phyloP scores from a whole-genome alignment of 2,888 invertebrate genomes.

The Epirrhoe tristata region DNA sequence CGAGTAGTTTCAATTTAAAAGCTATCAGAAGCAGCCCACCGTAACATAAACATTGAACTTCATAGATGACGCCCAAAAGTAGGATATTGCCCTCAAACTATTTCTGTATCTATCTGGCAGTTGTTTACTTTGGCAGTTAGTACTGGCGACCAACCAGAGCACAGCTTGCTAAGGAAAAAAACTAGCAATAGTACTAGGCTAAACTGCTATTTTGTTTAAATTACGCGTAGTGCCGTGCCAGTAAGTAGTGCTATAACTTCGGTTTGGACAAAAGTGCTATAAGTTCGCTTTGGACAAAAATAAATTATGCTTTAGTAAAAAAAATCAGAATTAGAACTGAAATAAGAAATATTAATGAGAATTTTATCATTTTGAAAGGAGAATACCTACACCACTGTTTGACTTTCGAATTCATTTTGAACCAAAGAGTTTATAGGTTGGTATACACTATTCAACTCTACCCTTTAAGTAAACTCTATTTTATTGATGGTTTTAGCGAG shows the following conservation, averaged over 20 bases:
- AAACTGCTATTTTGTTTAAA: not conserved
- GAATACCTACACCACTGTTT: no score
- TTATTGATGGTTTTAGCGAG: not conserved
- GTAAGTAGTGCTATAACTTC: not conserved
- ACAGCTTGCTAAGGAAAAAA: constrained; percentile 23
- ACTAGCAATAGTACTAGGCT: constrained; percentile 7
- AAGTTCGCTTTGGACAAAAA: no score
- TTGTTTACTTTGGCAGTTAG: constrained; percentile 62
- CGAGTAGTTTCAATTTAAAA: constrained; percentile 4
- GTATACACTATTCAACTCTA: not conserved
- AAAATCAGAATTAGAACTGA: no score
- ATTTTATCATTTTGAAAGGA: no score
- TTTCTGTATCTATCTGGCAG: constrained; percentile 54
- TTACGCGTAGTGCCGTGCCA: not conserved
- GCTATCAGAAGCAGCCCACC: constrained; percentile 28
- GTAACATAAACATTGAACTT: constrained; percentile 51
- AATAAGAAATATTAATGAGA: no score
- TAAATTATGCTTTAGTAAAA: no score
- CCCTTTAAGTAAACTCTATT: not conserved
- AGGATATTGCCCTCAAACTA: constrained; percentile 68
- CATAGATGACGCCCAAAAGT: constrained; percentile 50
- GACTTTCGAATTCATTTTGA: no score
- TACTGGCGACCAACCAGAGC: constrained; percentile 34
- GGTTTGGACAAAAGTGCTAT: no score
- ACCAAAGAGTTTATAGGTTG: not conserved